Evolutionary conservation across 2,797 vertebrate species (phyloP), one percentile per base, ranked within the genome.

Genomic region (Phylloscopus collybita): DNA sequence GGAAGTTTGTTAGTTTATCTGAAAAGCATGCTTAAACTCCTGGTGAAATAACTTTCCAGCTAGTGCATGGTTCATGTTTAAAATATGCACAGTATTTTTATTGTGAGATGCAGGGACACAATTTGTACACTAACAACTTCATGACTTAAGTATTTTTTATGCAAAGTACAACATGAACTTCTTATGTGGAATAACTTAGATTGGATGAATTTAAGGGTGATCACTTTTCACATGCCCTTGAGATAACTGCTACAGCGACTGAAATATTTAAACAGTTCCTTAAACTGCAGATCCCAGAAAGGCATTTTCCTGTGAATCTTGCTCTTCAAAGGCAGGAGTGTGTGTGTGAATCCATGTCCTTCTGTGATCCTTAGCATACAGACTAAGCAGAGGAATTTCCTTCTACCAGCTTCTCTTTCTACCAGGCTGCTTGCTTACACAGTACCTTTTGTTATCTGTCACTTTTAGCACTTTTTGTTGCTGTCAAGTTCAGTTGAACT

Each of bases 261-360:
- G 29, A 92, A 93, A 45, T 76, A 74, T 16, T 78, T 57, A 30
- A 86, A 30, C 29, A 69, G 6, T 59, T 93, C 19, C 57, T 91
- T 76, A 38, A 91, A 30, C 18, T 45, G 42, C 25, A 67, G 64
- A 42, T 14, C 17, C 23, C 40, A 25, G 8, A 36, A 89, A 49
- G 23, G 21, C 29, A 73, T 30, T 86, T 71, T 80, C 29, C 29
- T 70, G 4, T 51, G 22, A 36, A 29, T 85, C 49, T 32, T 93
- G 36, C 22, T 70, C 34, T 76, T 73, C 60, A 45, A 82, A 74
- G 40, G 32, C 22, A 70, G 67, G 59, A 86, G 6, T 7, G 30
- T 6, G 0, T 38, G 6, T 38, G 7, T 26, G 27, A 69, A 38
- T 79, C 59, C 1, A 0, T 15, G 19, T 70, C 53, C n/a, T 66